These are phyloP conservation scores for Hirtodrosophila alboralis DNA, from an alignment of 2,888 invertebrate species.

Conservation along the genomic window DNA sequence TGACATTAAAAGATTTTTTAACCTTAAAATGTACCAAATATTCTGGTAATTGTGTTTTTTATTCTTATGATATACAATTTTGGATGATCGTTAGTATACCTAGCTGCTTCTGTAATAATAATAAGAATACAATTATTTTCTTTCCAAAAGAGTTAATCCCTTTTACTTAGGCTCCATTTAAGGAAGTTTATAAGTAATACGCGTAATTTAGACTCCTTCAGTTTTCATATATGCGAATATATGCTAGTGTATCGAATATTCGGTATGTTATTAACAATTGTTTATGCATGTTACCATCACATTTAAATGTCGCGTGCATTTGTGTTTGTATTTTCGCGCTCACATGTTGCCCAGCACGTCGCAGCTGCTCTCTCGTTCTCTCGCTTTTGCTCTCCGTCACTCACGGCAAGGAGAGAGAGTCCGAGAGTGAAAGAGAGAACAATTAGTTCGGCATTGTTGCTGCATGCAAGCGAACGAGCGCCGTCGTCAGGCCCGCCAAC, in stretches of 20 bases:
- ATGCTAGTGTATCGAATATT: slow-evolving; percentile 19
- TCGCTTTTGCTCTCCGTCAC: slow-evolving; percentile 4
- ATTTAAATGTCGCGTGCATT: slow-evolving; percentile 52
- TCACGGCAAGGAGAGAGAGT: slow-evolving; percentile 10
- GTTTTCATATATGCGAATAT: not conserved
- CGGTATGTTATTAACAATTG: not conserved
- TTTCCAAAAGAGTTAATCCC: no score
- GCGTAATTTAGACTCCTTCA: not conserved
- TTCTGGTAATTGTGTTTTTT: no score
- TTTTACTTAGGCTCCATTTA: no score
- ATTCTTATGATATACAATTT: no score
- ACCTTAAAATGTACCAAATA: no score
- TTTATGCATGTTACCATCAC: slow-evolving; percentile 41
- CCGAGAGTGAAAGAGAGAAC: slow-evolving; percentile 15
- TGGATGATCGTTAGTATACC: no score
- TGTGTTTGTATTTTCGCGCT: slow-evolving; percentile 44
- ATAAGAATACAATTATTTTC: no score
- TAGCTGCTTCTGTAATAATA: no score
- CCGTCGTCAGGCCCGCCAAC: slow-evolving; percentile 33
- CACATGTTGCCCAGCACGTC: slow-evolving; percentile 53
- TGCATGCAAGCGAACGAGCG: slow-evolving; percentile 39
- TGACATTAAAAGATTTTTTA: no score
- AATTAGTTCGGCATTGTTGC: slow-evolving; percentile 36
- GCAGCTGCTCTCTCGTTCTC: slow-evolving; percentile 43
- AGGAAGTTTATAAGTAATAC: no score